Evolutionary conservation across 64 coral and sea anemone species (phyloP), one percentile per base, ranked within the genome.

Genomic region (Stichodactyla helianthus): DNA sequence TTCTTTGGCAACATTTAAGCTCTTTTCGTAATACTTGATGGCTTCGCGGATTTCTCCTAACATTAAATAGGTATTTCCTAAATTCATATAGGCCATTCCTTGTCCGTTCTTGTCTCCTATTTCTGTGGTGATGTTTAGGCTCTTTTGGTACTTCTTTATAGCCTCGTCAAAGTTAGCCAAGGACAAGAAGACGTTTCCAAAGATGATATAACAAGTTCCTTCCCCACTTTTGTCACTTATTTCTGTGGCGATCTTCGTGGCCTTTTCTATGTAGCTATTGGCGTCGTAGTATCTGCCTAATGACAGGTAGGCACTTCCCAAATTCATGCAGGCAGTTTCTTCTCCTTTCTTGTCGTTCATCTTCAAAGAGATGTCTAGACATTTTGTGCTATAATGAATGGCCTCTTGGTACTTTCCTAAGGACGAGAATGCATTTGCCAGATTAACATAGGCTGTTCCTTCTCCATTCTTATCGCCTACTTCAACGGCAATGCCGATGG

Each of bases 21-120:
- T 31, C 16, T 50, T 44, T 31, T 52, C 6, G 16, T 79, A 52
- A 88, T 79, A 57, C 55, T 88, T 27, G 74, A 80, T 79, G 55
- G 86, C 52, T 27, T 58, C 51, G 2, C 61, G 53, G 44, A 50
- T n/a, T 2, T 90, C 23, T 26, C 67, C 50, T 77, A 90, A 71
- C 11, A 53, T 25, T 22, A 74, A 15, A 55, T 90, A 85, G 25
- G 44, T 31, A 55, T 70, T 59, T 53, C 88, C 88, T 15, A 90
- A 54, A 26, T 90, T 83, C 67, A 77, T 84, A 62, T 78, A 90
- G 4, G 64, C 59, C 50, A 44, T 27, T 57, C 81, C 88, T 76
- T 90, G 54, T 50, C 88, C 88, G 16, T 83, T 80, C 50, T 56
- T 90, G 31, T 90, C 82, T 57, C 88, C 82, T 53, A 90, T 90